These are phyloP conservation scores for Sebastes miniatus DNA, from an alignment of 2,797 vertebrate genomes.

Conservation along the genomic window DNA sequence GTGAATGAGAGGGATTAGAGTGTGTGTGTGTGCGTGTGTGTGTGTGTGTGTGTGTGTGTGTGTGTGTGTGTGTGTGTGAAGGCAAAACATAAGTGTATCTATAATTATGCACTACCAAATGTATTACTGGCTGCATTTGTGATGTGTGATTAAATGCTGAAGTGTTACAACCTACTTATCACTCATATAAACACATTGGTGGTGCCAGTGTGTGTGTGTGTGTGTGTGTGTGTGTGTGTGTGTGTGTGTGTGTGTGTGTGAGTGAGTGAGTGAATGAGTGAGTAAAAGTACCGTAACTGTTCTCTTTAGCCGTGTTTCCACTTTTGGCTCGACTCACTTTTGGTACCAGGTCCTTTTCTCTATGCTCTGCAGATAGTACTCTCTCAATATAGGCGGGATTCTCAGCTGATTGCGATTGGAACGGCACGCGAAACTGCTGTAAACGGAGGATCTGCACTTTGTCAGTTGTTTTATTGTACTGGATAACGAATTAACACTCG, in stretches of 20 bases:
- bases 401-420: too few relatives aligned
- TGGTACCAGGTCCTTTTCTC: too few relatives aligned
- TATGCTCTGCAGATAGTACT: too few relatives aligned
- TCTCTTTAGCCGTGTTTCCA: neutral
- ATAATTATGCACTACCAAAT: slow-evolving; percentile 33
- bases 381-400: too few relatives aligned
- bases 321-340: too few relatives aligned
- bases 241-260: neutral
- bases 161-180: slow-evolving; percentile 25
- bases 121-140: neutral
- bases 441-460: too few relatives aligned
- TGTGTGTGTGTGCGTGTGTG: neutral
- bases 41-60: neutral
- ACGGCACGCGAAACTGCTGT: too few relatives aligned
- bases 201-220: neutral
- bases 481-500: neutral
- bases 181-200: slow-evolving; percentile 5
- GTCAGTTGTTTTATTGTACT: neutral
- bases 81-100: neutral
- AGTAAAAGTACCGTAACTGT: neutral
- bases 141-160: slow-evolving; percentile 8
- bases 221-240: neutral
- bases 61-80: neutral
- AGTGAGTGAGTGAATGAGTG: neutral
- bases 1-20: slow-evolving; percentile 25